A percentile compares a stretch with the other conserved stretches of the same genome.
phyloP scores from a whole-genome alignment of 2,888 invertebrate species.

The Xanthia togata region DNA sequence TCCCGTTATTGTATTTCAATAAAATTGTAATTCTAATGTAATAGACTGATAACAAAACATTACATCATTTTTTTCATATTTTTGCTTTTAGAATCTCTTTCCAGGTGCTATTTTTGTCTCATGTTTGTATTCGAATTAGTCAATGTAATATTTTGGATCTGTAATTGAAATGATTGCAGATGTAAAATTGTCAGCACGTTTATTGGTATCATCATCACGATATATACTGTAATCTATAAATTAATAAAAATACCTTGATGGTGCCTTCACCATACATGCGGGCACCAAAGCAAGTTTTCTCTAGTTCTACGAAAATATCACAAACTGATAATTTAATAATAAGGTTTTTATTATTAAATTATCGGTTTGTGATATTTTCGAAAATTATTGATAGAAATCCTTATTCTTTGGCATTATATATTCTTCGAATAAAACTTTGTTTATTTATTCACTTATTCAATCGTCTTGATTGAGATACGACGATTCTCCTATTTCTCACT shows the following conservation, averaged over 20 bases:
- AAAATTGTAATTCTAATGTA: constrained; percentile 57
- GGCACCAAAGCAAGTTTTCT: background rate
- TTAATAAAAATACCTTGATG: background rate
- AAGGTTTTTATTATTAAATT: too few relatives aligned
- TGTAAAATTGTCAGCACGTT: background rate
- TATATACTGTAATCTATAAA: background rate
- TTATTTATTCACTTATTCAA: background rate
- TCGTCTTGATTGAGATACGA: background rate
- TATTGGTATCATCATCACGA: background rate
- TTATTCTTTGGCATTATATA: background rate
- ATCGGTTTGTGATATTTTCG: too few relatives aligned
- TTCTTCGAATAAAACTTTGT: background rate
- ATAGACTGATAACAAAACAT: constrained; percentile 26
- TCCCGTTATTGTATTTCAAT: constrained; percentile 58
- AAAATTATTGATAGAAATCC: background rate
- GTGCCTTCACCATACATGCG: background rate
- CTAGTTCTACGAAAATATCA: background rate
- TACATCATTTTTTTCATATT: background rate
- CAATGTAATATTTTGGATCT: background rate
- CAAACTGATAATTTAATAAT: background rate
- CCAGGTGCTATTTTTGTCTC: background rate
- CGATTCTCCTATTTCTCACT: background rate
- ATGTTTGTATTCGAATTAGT: background rate
- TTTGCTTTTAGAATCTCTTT: background rate
- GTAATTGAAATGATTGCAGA: background rate